Percentiles rank a stretch among this genome's conserved stretches.
phyloP scores from a whole-genome alignment of 2,888 invertebrate species.

The Oasisia sp. region DNA sequence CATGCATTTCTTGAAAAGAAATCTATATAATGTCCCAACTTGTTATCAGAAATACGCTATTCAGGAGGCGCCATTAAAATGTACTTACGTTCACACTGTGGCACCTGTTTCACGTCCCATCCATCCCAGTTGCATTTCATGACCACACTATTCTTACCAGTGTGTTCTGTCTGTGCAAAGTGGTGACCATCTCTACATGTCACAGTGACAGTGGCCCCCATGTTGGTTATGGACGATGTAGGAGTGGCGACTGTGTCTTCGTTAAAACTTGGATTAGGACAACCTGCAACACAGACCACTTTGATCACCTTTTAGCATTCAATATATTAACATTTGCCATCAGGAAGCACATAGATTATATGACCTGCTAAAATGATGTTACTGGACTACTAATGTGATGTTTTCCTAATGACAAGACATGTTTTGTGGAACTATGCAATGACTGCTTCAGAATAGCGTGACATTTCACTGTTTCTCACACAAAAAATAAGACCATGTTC shows the following conservation, averaged over 20 bases:
- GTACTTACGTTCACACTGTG: conserved; percentile 42
- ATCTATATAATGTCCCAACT: no score
- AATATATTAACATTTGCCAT: background rate
- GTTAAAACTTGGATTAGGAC: background rate
- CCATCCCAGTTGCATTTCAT: conserved; percentile 46
- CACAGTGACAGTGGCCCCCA: conserved; percentile 40
- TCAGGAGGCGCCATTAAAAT: background rate
- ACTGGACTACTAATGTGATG: background rate
- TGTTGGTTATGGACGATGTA: background rate
- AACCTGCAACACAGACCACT: background rate
- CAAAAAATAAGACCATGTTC: no score
- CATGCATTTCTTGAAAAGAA: no score
- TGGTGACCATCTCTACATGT: conserved; percentile 45
- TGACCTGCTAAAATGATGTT: background rate
- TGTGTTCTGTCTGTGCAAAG: conserved; percentile 42
- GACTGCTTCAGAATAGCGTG: background rate
- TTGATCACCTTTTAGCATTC: background rate
- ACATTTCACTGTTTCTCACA: background rate
- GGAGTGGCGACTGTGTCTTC: background rate
- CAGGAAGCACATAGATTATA: background rate
- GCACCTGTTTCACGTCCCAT: conserved; percentile 42
- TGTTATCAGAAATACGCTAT: background rate
- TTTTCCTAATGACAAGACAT: background rate
- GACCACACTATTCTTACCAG: conserved; percentile 36
- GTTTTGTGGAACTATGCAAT: background rate